Evolutionary conservation across 2,113 vertebrate genomes (phyloP), one percentile per base, ranked within the genome.

Genomic region (Pygathrix nemaeus): DNA sequence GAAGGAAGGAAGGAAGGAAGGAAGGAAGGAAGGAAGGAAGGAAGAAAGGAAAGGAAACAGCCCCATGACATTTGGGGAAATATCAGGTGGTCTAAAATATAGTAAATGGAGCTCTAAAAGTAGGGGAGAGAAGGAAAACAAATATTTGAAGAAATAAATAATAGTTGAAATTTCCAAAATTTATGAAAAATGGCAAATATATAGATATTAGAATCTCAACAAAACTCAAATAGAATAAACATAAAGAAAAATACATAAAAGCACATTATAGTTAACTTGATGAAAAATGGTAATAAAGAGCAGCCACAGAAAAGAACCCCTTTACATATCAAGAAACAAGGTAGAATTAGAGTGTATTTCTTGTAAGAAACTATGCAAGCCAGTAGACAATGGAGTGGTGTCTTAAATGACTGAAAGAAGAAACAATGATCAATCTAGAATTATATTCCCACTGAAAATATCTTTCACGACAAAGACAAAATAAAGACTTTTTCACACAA

Each of bases 111-210:
- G 21, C 76, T 52, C 48, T 50, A 52, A 80, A 52, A 80, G 21
- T 12, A 86, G n/a, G 48, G 20, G 18, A 89, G 9, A 52, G 30
- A 70, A 7, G 20, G 32, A 13, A 86, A 85, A 84, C 70, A 81
- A 78, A 35, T 73, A 43, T 82, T 86, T 93, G 66, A 90, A 25
- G 59, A 61, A 27, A 85, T 38, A 95, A 81, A 86, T 57, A 20
- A 90, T 86, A 38, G 3, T 45, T 81, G 40, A 96, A 52, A 80
- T 92, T 73, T 40, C 89, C 72, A 96, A 92, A 66, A 55, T 76
- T 61, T 78, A 75, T 57, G 73, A n/a, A 80, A 86, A 86, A 57
- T 90, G 55, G 70, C n/a, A 95, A 85, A 68, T 32, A 4, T 78
- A 25, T 45, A 88, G 12, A 83, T 70, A 10, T 23, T 59, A 93